phyloP scores from a whole-genome alignment of 64 coral and sea anemone genomes.

The Acropora yongei region DNA sequence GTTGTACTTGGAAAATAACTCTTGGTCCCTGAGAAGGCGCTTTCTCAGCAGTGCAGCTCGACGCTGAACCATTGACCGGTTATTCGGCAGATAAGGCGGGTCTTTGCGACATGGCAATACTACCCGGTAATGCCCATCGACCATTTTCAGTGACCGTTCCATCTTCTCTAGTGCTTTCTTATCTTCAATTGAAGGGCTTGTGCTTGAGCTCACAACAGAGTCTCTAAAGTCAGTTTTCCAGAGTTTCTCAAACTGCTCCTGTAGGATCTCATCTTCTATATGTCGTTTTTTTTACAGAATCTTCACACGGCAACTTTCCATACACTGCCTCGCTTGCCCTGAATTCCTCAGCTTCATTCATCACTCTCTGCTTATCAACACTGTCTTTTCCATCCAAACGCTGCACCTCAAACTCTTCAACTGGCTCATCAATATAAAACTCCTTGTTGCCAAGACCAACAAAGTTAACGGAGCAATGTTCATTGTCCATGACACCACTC shows the following conservation, averaged over 20 bases:
- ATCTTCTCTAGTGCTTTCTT: slow-evolving; percentile 35
- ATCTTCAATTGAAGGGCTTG: slow-evolving; percentile 60
- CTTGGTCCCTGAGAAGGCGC: too few species aligned
- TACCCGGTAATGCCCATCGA: slow-evolving; percentile 58
- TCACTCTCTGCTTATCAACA: too few species aligned
- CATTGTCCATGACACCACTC: neutral
- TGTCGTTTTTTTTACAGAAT: too few species aligned
- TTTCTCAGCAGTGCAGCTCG: neutral
- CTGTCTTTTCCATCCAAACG: too few species aligned
- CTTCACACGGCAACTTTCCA: too few species aligned
- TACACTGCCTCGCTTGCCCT: too few species aligned
- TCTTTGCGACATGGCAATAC: slow-evolving; percentile 49
- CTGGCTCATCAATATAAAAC: too few species aligned
- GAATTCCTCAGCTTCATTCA: too few species aligned
- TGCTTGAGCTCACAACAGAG: slow-evolving; percentile 40
- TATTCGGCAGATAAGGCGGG: slow-evolving; percentile 59
- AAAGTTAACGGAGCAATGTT: slow-evolving; percentile 16
- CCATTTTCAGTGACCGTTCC: slow-evolving; percentile 52
- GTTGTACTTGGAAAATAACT: too few species aligned
- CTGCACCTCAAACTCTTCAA: too few species aligned
- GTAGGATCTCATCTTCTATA: slow-evolving; percentile 32
- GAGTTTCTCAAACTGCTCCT: slow-evolving; percentile 68
- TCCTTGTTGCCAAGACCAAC: neutral
- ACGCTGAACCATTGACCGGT: slow-evolving; percentile 15
- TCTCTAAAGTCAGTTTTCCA: slow-evolving; percentile 73